Conservation (phyloP, 2,797 vertebrate genomes). For the Tamandua tetradactyla region DNA sequence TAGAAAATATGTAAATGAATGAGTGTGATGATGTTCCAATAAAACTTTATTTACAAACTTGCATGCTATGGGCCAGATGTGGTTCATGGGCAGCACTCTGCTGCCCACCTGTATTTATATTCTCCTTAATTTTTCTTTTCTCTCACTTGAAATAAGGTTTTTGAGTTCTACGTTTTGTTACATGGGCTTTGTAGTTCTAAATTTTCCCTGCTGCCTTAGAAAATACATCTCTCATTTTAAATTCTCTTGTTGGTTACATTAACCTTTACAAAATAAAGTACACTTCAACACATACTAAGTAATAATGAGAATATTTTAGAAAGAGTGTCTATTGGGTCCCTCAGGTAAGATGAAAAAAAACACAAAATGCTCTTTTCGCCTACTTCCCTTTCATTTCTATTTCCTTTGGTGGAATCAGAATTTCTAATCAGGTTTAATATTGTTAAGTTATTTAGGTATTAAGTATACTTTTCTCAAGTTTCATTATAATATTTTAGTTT, state of each 20-base stretch:
- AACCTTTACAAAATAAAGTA: neutral
- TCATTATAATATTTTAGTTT: slow-evolving; percentile 13
- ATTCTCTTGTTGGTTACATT: neutral
- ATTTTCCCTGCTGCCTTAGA: neutral
- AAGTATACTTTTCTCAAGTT: neutral
- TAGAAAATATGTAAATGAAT: neutral
- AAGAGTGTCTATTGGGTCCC: neutral
- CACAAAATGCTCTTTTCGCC: neutral
- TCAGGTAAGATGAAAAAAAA: neutral
- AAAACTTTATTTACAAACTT: neutral
- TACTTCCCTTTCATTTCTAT: neutral
- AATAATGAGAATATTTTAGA: neutral
- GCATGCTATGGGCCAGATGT: neutral
- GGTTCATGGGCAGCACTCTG: neutral
- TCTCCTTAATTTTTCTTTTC: neutral
- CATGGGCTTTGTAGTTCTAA: neutral
- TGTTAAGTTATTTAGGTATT: neutral
- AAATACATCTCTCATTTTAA: neutral
- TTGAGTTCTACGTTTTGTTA: neutral
- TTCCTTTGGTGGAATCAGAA: neutral
- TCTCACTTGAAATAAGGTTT: neutral
- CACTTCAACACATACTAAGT: neutral
- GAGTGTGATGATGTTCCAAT: neutral
- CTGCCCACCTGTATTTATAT: neutral
- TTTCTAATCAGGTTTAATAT: neutral